A percentile compares a stretch with the other conserved stretches of the same genome.
phyloP scores from a whole-genome alignment of 2,888 invertebrate species.

The Tanypteryx hageni region DNA sequence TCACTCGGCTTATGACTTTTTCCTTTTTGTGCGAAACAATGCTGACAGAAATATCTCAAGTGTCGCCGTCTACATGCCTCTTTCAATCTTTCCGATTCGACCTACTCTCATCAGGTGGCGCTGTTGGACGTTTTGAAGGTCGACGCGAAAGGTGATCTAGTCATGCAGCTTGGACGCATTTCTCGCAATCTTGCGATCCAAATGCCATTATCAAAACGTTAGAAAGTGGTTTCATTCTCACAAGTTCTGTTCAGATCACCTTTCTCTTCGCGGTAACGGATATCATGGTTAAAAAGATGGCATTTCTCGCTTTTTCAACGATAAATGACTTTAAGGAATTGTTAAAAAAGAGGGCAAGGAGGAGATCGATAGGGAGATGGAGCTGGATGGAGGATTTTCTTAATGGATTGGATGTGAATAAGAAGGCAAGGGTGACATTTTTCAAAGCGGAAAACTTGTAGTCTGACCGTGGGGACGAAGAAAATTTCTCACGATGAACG shows the following conservation, averaged over 20 bases:
- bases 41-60: too few relatives aligned
- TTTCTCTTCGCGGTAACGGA: background rate
- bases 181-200: too few relatives aligned
- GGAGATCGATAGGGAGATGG: background rate
- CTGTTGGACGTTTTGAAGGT: too few relatives aligned
- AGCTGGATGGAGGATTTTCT: background rate
- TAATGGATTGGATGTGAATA: conserved; percentile 19
- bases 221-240: too few relatives aligned
- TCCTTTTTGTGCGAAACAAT: too few relatives aligned
- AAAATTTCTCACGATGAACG: background rate
- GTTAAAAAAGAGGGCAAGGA: background rate
- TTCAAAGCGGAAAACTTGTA: conserved; percentile 11
- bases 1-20: too few relatives aligned
- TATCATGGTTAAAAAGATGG: background rate
- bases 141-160: too few relatives aligned
- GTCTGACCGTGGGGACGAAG: background rate
- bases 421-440: conserved; percentile 2
- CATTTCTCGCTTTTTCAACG: background rate
- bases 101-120: too few relatives aligned
- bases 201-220: too few relatives aligned
- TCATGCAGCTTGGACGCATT: too few relatives aligned
- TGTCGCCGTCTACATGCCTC: too few relatives aligned
- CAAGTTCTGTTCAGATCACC: background rate
- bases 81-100: too few relatives aligned
- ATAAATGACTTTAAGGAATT: conserved; percentile 5